Base-by-base conservation (phyloP, 1,140 invertebrate species). In the Drosophila athabasca region DNA sequence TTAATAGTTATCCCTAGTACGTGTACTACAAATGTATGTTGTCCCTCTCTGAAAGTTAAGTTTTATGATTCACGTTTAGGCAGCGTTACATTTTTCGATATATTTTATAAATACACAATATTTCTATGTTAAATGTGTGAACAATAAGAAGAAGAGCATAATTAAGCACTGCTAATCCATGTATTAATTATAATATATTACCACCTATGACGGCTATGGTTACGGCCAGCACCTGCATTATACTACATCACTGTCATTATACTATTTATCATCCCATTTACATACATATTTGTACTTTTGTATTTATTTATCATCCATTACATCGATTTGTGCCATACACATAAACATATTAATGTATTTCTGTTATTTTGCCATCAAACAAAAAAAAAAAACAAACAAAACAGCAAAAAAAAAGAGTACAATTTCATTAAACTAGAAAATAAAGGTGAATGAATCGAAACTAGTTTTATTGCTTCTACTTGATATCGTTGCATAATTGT, bases 101-200 rank as follows among this genome's bases (percentile, higher is more conserved):
- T 84, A 84, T 83, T 83, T 83, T 84, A 83, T 83, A 72, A 79
- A 79, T 39, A 39, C 8, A 35, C 9, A 39, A 13, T 83, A 79
- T 76, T 70, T 83, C 79, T 79, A 79, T 61, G 50, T 78, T 62
- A 58, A 53, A 53, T 50, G 43, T 65, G 62, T 59, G 9, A 54
- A 43, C 39, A 53, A 48, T 24, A 55, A 57, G 22, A 54, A 57
- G 22, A 54, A 29, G 13, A 39, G 57, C 53, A 39, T 53, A 39
- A 41, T 51, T 65, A 68, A 70, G 44, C 61, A 60, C 61, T 79
- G 60, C 71, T 67, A 48, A 82, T 58, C 48, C 44, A 76, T 85
- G 66, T 83, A 79, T 72, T 68, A 68, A 39, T 39, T 39, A 13
- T 5, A 39, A 39, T 39, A 13, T 39, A 39, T 13, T 39, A 79